Base-by-base conservation (phyloP, 2,888 invertebrate genomes). In the Agrotis clavis region DNA sequence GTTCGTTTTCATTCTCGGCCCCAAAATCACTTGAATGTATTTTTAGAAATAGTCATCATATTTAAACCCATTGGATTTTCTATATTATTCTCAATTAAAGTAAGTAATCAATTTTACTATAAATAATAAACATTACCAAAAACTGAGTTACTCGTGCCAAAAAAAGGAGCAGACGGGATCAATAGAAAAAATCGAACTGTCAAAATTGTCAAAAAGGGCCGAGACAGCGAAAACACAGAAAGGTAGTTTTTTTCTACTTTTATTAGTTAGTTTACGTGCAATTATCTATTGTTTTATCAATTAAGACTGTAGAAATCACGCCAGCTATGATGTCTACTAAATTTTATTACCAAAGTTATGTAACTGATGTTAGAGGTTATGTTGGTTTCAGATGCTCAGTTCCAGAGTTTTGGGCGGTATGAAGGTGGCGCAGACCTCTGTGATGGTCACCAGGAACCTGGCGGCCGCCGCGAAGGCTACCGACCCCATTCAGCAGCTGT, bases 401-500 rank as follows among this genome's bases (percentile, higher is more conserved):
- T 96, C 97, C 81, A 94, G 95, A 61, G 90, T 86, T 70, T 60
- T 97, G 79, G 85, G 97, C 75, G 95, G 97, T 75, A 92, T 97
- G 54, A 95, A 96, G 87, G 95, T 94, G 59, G 94, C 94, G 66
- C 96, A 96, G 80, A 89, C 94, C 70, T 96, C 96, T 19, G 93
- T 95, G 25, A 93, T 97, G 79, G 94, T 96, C 83, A 97, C 97
- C 67, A 97, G 98, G 74, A 98, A 98, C 92, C 94, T 98, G 88
- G 98, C 98, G 70, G 97, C 98, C 61, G 93, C 97, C 64, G 97
- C 98, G 57, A 98, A 98, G 92, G 98, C 97, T 3, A 94, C 97
- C 4, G 99, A 99, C 92, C 99, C 99, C 6, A 98, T 99, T 89
- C 99, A 99, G 93, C 98, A 99, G 93, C 95, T 99, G 65, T 99